Evolutionary conservation across 2,888 invertebrate genomes (phyloP), one percentile per base, ranked within the genome.

Genomic region (Agriopis aurantiaria): DNA sequence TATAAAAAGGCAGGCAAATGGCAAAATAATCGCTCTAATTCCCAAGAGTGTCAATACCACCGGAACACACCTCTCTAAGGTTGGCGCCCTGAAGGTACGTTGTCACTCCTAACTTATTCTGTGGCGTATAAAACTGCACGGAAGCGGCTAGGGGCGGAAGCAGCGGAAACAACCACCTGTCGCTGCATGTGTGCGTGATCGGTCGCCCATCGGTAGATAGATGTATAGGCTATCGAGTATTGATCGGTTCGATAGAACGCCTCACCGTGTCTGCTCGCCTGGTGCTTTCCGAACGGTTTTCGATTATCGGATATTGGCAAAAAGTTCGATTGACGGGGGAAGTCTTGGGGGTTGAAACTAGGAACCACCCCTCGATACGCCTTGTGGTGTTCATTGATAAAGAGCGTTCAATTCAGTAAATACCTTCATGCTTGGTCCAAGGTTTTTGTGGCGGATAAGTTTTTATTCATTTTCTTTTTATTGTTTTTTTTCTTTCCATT

Each of bases 231-330:
- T 77, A 77, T 77, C 69, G 75, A 72, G 77, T 90, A 92, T 92
- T 86, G 91, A 91, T 91, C 89, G 83, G 84, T 91, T 93, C 92
- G 91, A 87, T 83, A 85, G 78, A 85, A 71, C 88, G 88, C 86
- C 75, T 76, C 11, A 48, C 23, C 8, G 14, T 70, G 79, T 76
- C 84, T 93, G 89, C 12, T 63, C 45, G 66, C 92, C 91, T 92
- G 80, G 93, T 94, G 85, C 80, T 92, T 93, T 91, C 87, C 92
- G 91, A 94, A 91, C 91, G 88, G 85, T 88, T 86, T 84, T 88
- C 89, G 90, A 90, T 90, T 92, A 94, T 93, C 87, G 92, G 88
- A 83, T 85, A 93, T 93, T 89, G 87, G 85, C 90, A 80, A 92
- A 93, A 91, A 78, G 76, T 79, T 82, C 85, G 80, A 88, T 86